Evolutionary conservation across 30 jellyfish, hydroid and myxozoan species (phyloP), one percentile per base, ranked within the genome.

Genomic region (Pelagia noctiluca): DNA sequence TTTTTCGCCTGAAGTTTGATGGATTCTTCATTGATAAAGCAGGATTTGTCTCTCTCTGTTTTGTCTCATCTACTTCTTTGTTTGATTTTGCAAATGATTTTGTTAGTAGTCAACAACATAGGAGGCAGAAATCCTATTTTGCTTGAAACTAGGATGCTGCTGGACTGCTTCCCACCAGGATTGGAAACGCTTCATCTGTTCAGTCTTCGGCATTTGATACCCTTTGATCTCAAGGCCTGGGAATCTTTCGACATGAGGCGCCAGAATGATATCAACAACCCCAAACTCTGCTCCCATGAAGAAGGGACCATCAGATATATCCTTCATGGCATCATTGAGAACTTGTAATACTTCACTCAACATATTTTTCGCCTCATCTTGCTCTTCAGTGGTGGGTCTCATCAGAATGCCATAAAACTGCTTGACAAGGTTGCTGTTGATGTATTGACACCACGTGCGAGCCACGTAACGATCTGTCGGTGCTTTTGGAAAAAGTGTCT

Each of bases 161-260:
- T 71, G 36, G n/a, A 71, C 84, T 4, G 84, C 84, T n/a, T 38
- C 24, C 49, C 76, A 38, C 84, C 84, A 71, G 3, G 4, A 3
- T 30, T 71, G 10, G 3, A 71, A 32, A 7, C 84, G 28, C 13
- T 31, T 32, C 33, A 4, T 30, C 35, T 38, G 80, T n/a, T 12
- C 78, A 5, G 28, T 29, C 7, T 42, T 31, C 80, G 84, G 3
- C 33, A 3, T 7, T 13, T 71, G 29, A 71, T 30, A 32, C 26
- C 35, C 25, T 31, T 69, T 10, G 11, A 22, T 11, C 32, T 67
- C 78, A 3, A 71, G 31, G 19, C 21, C 84, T 3, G 24, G 76
- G 35, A 42, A 35, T 71, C 84, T 71, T 36, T 71, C 78, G 10
- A n/a, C 36, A 35, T 11, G 38, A 3, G 84, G 84, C 13, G 84